Base-by-base conservation (phyloP, 92 coral and sea anemone species). In the Palythoa heliodiscus region DNA sequence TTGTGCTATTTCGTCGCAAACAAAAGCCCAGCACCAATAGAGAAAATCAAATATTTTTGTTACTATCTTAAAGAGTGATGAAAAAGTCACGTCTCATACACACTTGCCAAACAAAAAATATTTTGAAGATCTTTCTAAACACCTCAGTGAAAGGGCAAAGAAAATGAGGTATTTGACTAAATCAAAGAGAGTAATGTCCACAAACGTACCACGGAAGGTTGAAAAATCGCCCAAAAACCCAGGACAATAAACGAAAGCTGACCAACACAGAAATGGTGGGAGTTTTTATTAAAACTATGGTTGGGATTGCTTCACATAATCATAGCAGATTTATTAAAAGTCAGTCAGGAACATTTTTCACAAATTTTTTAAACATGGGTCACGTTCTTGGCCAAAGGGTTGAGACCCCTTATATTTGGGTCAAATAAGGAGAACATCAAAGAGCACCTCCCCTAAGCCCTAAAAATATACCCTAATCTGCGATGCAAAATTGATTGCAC, bases 341-440 rank as follows among this genome's bases (percentile, higher is more conserved):
- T 92, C 38, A 80, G 82, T 57, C 29, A 61, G 7, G 52, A 83
- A 5, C 72, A 71, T 19, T 77, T 77, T 9, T 88, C 90, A 2
- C 88, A 86, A 61, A 90, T 92, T 60, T 88, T 83, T 60, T 87
- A 89, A 70, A 92, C 95, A 23, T 92, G 95, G 95, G 71, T 92
- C 14, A 89, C 77, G 25, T 87, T 93, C 37, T 19, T 93, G 29
- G 86, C 95, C 61, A 77, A 76, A 64, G 88, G 86, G 52, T 68
- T 93, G 76, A 82, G 77, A 5, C 86, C 87, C 11, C 74, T 89
- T 12, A 63, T 86, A 19, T 76, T 60, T 76, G 86, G 89, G 91
- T 89, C 90, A 50, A 57, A 84, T 16, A 83, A 77, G 73, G 89
- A 90, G 12, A 75, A 66, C 70, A 82, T 91, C 43, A 86, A 75